Percentiles rank a stretch among this genome's conserved stretches.
Conservation (phyloP, 2,113 vertebrate genomes). For the Procavia capensis region DNA sequence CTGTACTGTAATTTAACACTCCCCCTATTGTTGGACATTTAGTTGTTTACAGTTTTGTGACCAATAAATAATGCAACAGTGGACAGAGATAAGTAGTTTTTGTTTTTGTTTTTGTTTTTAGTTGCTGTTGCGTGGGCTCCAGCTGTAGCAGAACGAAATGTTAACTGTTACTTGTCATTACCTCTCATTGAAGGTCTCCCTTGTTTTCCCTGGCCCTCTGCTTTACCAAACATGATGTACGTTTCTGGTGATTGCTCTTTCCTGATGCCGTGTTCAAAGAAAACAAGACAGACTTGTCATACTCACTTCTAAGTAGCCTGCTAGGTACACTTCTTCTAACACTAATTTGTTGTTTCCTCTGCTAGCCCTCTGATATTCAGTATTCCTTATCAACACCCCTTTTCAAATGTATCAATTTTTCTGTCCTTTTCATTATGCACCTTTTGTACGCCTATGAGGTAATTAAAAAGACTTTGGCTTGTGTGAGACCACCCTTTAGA, state of each 20-base stretch:
- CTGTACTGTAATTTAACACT: neutral
- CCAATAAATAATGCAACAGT: neutral
- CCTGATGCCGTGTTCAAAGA: neutral
- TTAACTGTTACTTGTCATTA: neutral
- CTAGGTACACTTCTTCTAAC: neutral
- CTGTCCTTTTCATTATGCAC: neutral
- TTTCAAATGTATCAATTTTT: neutral
- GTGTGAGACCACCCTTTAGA: neutral
- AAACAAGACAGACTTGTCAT: neutral
- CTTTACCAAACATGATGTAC: neutral
- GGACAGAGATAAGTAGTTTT: neutral
- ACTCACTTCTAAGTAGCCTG: neutral
- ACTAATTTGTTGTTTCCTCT: neutral
- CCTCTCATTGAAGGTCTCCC: neutral
- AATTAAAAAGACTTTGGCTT: neutral
- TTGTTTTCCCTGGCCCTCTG: neutral
- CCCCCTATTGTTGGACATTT: neutral
- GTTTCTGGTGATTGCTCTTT: neutral
- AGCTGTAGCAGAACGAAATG: neutral
- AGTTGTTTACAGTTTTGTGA: neutral
- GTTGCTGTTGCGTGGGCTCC: neutral
- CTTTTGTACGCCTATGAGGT: neutral
- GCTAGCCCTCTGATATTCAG: neutral
- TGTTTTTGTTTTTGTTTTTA: neutral
- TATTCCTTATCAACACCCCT: neutral